Base-by-base conservation (phyloP, 1,140 invertebrate species). In the Agrilus planipennis region DNA sequence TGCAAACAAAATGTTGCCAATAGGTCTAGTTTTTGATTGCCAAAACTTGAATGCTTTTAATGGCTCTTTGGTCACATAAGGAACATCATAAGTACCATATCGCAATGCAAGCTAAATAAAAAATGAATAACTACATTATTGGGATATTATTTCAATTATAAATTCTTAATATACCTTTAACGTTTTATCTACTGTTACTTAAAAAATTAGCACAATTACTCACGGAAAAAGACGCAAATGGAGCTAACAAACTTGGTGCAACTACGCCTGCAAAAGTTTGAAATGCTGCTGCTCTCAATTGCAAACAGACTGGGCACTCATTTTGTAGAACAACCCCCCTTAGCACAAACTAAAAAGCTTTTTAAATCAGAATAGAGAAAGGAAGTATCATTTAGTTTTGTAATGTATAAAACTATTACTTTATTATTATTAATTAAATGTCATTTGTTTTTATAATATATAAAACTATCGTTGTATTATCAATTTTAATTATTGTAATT, bases 1-100 rank as follows among this genome's bases (percentile, higher is more conserved):
- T 7, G 53, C 51, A 19, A 54, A 53, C 7, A 64, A 37, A 4
- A 56, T 50, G 4, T 60, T 65, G 5, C 52, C 22, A 27, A 68
- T 55, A 3, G 63, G 64, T 20, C 51, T 54, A 0, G 63, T 62
- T 4, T 64, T 44, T 45, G 61, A 63, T n/a, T 45, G 35, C 44
- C 60, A 50, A 10, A 66, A 36, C 41, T 55, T 47, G 15, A 69
- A 54, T 2, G 63, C 55, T 45, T 64, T 62, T 7, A 41, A 42
- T 2, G 67, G 67, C 34, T 55, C 56, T 21, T 65, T 55, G 3
- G 54, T 60, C 19, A 68, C 41, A 10, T 61, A 62, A 4, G 68
- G 68, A 20, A 70, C 27, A n/a, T 66, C 49, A 30, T 63, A 65
- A 3, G 67, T 69, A 20, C 51, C 58, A 49, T 63, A 66, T 23